Conservation (phyloP, 1,140 invertebrate species). For the Pseudomyrmex dendroicus region DNA sequence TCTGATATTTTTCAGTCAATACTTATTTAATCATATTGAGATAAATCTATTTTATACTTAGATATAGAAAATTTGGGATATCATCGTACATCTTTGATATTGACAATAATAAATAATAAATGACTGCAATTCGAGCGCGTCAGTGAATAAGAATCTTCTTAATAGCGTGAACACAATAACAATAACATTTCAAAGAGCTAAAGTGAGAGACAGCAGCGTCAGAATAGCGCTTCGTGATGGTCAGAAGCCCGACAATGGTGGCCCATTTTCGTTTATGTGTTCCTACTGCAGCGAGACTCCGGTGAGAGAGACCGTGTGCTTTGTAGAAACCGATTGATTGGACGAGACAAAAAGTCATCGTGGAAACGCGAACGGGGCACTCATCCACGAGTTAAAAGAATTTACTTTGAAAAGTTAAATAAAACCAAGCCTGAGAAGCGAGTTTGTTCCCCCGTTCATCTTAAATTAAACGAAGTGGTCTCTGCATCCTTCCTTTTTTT, state of each 20-base stretch:
- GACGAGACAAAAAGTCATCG: conserved; percentile 40
- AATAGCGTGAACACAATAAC: not conserved
- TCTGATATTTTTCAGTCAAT: too few relatives aligned
- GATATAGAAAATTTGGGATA: too few relatives aligned
- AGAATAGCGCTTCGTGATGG: conserved; percentile 10
- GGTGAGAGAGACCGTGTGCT: not conserved
- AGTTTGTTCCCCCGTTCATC: too few relatives aligned
- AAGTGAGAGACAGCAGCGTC: conserved; percentile 4
- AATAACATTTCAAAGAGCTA: conserved; percentile 42
- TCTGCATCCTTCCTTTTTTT: not conserved
- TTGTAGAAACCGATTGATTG: conserved; percentile 50
- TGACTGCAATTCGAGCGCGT: too few relatives aligned
- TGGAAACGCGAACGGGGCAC: conserved; percentile 24
- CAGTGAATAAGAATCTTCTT: not conserved
- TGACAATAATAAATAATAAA: too few relatives aligned
- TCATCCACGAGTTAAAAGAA: conserved; percentile 53
- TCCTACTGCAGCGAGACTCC: not conserved
- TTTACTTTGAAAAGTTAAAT: conserved; percentile 56
- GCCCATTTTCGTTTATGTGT: conserved; percentile 38
- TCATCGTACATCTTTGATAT: too few relatives aligned
- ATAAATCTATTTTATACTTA: too few relatives aligned
- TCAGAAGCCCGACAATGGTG: not conserved
- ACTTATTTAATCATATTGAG: too few relatives aligned
- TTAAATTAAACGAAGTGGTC: conserved; percentile 16
- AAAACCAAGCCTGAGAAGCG: not conserved